A percentile compares a stretch with the other conserved stretches of the same genome.
Conservation (phyloP, 1,140 invertebrate genomes). For the Monochamus saltuarius region DNA sequence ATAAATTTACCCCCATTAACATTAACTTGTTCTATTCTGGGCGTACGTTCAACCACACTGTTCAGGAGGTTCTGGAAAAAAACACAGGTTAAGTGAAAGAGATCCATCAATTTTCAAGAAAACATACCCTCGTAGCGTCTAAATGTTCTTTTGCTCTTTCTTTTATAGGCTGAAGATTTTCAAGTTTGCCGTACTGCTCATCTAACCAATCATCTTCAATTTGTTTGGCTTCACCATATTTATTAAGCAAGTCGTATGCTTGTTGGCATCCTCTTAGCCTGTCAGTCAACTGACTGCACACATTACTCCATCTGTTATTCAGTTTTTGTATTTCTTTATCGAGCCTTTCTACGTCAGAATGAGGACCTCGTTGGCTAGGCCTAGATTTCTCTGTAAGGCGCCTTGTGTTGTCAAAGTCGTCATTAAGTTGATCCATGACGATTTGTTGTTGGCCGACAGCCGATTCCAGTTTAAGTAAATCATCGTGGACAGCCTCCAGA, state of each 20-base stretch:
- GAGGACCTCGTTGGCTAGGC: conserved; percentile 63
- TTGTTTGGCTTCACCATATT: conserved; percentile 82
- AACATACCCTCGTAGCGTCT: conserved; percentile 75
- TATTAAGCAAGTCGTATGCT: conserved; percentile 80
- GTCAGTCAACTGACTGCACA: conserved; percentile 88
- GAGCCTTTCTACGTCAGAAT: conserved; percentile 88
- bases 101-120: not conserved
- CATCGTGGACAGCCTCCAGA: conserved; percentile 68
- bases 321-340: conserved; percentile 90
- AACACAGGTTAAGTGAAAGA: not conserved
- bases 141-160: conserved; percentile 70
- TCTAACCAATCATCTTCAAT: conserved; percentile 87
- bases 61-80: conserved; percentile 82
- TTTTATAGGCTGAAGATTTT: conserved; percentile 68
- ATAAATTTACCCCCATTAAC: conserved; percentile 92
- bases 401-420: conserved; percentile 83
- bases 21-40: conserved; percentile 94
- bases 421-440: conserved; percentile 85
- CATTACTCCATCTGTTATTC: conserved; percentile 85
- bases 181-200: conserved; percentile 73
- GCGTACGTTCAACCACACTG: conserved; percentile 83
- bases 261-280: conserved; percentile 85
- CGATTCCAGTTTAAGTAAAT: conserved; percentile 77
- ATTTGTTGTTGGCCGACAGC: conserved; percentile 81
- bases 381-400: conserved; percentile 84